These are phyloP conservation scores for Nephrotoma guestfalica DNA, from an alignment of 2,888 invertebrate genomes.

Conservation along the genomic window DNA sequence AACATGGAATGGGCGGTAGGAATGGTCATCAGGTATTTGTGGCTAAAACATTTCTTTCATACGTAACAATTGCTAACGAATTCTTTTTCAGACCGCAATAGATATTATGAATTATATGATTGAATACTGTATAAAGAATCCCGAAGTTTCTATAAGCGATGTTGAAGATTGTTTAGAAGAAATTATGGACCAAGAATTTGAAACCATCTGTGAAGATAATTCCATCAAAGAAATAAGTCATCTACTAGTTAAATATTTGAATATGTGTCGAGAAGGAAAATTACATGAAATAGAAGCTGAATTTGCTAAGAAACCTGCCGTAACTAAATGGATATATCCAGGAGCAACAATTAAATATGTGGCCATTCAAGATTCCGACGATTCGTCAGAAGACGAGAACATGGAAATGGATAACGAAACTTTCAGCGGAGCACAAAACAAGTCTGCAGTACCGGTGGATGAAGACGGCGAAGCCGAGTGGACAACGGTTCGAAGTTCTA, in stretches of 20 bases:
- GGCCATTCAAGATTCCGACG: slow-evolving; percentile 7
- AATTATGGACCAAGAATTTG: slow-evolving; percentile 57
- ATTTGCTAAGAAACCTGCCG: slow-evolving; percentile 42
- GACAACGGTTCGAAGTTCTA: slow-evolving; percentile 41
- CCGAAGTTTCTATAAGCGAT: slow-evolving; percentile 40
- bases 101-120: slow-evolving; percentile 48
- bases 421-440: slow-evolving; percentile 18
- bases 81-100: slow-evolving; percentile 40
- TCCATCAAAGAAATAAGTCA: slow-evolving; percentile 51
- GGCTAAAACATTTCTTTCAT: neutral
- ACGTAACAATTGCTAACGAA: neutral
- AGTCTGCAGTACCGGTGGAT: slow-evolving; percentile 17
- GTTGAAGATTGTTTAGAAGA: slow-evolving; percentile 51
- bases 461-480: slow-evolving; percentile 45
- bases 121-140: slow-evolving; percentile 44
- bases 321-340: slow-evolving; percentile 41
- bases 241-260: slow-evolving; percentile 39
- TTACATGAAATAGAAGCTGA: slow-evolving; percentile 40
- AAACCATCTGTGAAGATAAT: slow-evolving; percentile 55
- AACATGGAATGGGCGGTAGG: slow-evolving; percentile 58
- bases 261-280: slow-evolving; percentile 39
- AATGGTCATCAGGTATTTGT: slow-evolving; percentile 46
- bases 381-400: slow-evolving; percentile 27
- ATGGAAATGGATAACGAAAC: slow-evolving; percentile 23
- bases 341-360: slow-evolving; percentile 30